Percentiles rank a stretch among this genome's conserved stretches.
These are phyloP conservation scores for Diarsia brunnea DNA, from an alignment of 2,888 invertebrate species.

Conservation along the genomic window DNA sequence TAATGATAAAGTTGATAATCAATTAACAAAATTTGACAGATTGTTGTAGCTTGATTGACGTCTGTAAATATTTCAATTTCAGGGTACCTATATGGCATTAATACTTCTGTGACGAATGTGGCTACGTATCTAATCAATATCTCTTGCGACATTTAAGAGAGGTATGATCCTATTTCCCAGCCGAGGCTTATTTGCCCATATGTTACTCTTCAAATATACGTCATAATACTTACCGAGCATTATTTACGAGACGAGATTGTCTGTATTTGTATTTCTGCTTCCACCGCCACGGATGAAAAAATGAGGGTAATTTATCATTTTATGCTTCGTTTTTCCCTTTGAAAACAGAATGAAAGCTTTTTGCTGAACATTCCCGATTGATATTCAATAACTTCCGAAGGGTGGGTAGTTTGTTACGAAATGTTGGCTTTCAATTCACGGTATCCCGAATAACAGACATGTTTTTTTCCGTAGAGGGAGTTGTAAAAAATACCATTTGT, in stretches of 20 bases:
- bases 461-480: constrained; percentile 1
- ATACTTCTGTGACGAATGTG: background rate
- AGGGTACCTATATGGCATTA: background rate
- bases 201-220: constrained; percentile 22
- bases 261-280: constrained; percentile 48
- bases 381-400: constrained; percentile 39
- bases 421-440: constrained; percentile 32
- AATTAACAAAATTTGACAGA: too few relatives aligned
- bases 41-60: too few relatives aligned
- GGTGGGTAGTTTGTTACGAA: constrained; percentile 31
- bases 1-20: too few relatives aligned
- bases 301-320: constrained; percentile 46
- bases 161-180: constrained; percentile 9
- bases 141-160: background rate
- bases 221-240: constrained; percentile 19
- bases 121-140: constrained; percentile 7
- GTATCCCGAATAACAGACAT: constrained; percentile 25
- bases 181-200: background rate
- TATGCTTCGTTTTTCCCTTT: constrained; percentile 20
- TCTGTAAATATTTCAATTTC: background rate
- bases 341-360: constrained; percentile 16
- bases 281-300: constrained; percentile 32
- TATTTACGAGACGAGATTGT: constrained; percentile 33
- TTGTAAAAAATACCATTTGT: background rate
- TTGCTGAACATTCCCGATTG: constrained; percentile 36